Evolutionary conservation across 1,140 invertebrate genomes (phyloP), one percentile per base, ranked within the genome.

Genomic region (Megalonaias nervosa): DNA sequence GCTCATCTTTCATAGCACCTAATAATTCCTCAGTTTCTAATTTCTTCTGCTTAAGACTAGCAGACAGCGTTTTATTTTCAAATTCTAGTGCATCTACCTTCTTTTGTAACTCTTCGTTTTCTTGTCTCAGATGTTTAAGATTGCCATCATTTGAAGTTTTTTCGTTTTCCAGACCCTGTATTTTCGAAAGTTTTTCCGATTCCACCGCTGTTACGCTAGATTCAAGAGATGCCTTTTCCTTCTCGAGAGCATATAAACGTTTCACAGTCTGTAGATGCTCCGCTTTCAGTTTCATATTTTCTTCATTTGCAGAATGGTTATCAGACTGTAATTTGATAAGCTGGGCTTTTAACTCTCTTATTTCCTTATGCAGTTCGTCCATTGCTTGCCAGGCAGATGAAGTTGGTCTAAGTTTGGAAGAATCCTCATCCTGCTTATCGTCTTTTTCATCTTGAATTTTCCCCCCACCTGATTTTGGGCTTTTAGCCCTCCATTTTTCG

Each of bases 321-420:
- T 84, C 81, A 23, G 79, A 69, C 77, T 84, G 83, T 26, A 84
- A 71, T 71, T 74, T 72, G 31, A 84, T 77, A 48, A 84, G 64
- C 59, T 82, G 81, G 17, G 77, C 77, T 71, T 84, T 84, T 9
- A 84, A 64, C 61, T 81, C 77, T 59, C 74, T 64, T 5, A 31
- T 61, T 59, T 71, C 69, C 55, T 67, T 21, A 67, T 67, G 13
- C 9, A 55, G 21, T n/a, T 48, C 38, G 26, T 48, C 17, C 15
- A 56, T n/a, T 67, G 48, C 57, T n/a, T 67, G 38, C 71, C 15
- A 81, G 56, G 3, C 19, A 48, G 38, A 48, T 48, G 38, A 48
- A 48, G 38, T 55, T 73, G 75, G 73, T 6, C 75, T 81, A 55
- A 73, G 59, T 60, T 66, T 71, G 62, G 73, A 55, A 57, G 64